Evolutionary conservation across 2,113 vertebrate species (phyloP).

Genomic region (Chrysochloris asiatica): DNA sequence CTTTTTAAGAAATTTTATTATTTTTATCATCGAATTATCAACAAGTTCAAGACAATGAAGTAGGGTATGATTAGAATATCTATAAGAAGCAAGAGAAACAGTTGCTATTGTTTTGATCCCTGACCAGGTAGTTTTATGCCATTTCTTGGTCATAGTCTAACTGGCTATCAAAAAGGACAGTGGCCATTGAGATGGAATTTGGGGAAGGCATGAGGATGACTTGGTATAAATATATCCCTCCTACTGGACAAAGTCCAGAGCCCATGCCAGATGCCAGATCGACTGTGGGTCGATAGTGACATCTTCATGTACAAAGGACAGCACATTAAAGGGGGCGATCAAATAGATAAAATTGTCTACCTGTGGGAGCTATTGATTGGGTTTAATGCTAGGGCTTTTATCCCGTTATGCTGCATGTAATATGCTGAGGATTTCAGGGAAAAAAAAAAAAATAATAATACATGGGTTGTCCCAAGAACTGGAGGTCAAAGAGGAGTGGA

Average conservation of each 20-base stretch:
- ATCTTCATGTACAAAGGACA: conserved; percentile 47
- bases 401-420: conserved; percentile 32
- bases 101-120: background rate
- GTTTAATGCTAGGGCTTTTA: conserved; percentile 46
- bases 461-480: conserved; percentile 34
- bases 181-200: background rate
- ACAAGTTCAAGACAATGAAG: conserved; percentile 24
- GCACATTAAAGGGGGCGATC: background rate
- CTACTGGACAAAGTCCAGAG: background rate
- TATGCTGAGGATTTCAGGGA: conserved; percentile 43
- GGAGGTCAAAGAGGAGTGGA: conserved; percentile 62
- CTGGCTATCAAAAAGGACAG: background rate
- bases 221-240: background rate
- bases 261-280: background rate
- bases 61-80: background rate
- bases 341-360: background rate
- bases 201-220: background rate
- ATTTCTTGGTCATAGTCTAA: background rate
- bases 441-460: conserved; percentile 39
- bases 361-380: background rate
- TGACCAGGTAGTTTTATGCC: background rate
- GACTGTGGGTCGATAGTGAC: background rate
- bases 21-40: conserved; percentile 44
- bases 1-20: conserved; percentile 22
- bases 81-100: background rate